phyloP scores from a whole-genome alignment of 2,113 vertebrate species.

The Mellivora capensis region DNA sequence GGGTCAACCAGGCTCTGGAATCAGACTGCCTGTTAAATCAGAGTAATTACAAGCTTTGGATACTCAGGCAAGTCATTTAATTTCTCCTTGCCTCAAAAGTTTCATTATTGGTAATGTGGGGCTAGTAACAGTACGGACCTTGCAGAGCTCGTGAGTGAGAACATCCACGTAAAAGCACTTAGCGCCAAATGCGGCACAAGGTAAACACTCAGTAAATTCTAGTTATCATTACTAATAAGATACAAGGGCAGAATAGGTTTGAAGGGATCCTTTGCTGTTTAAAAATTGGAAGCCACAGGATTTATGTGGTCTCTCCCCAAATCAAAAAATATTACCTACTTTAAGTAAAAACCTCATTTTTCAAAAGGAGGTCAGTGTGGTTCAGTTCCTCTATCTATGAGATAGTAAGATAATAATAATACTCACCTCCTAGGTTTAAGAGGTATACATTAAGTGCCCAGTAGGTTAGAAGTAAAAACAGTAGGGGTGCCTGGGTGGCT shows the following conservation, averaged over 20 bases:
- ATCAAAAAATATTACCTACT: background rate
- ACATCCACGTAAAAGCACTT: background rate
- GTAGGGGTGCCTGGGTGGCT: background rate
- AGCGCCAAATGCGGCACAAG: background rate
- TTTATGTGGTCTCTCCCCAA: background rate
- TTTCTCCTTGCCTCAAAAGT: background rate
- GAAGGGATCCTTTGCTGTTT: background rate
- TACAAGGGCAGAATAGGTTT: background rate
- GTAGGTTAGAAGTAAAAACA: background rate
- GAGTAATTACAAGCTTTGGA: background rate
- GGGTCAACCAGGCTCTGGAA: background rate
- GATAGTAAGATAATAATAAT: background rate
- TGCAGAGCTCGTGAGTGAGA: background rate
- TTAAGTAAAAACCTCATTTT: background rate
- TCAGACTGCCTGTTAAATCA: background rate
- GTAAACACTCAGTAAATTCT: background rate
- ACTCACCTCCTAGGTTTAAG: background rate
- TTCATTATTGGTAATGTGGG: background rate
- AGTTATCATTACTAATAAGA: background rate
- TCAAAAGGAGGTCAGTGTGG: background rate
- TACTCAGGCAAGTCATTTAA: background rate
- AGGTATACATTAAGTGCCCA: background rate
- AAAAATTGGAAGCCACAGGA: constrained; percentile 11
- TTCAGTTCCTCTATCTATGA: background rate
- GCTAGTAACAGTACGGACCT: background rate